Conservation (phyloP, 2,797 vertebrate species). For the Delichon dasypus region DNA sequence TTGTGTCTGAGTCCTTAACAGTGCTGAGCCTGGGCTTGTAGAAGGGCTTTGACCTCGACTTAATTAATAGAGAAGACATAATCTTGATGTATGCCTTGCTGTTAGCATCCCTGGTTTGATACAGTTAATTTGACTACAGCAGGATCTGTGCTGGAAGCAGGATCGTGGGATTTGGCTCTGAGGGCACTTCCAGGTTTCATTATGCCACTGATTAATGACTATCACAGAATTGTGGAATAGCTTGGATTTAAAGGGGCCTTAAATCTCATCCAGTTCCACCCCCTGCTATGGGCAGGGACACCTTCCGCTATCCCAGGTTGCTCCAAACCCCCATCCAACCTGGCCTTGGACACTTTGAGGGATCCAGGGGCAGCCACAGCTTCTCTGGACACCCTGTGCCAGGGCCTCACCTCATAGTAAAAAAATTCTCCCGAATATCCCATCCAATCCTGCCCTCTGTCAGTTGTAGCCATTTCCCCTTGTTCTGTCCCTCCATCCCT, state of each 20-base stretch:
- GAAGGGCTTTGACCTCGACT: not conserved
- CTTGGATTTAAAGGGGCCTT: not conserved
- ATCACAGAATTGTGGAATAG: not conserved
- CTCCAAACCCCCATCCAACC: accelerated
- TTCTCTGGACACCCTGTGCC: not conserved
- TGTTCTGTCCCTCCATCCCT: not conserved
- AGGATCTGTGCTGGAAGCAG: not conserved
- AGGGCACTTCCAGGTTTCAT: not conserved
- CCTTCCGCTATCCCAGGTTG: accelerated
- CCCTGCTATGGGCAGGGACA: not conserved
- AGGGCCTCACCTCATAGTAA: accelerated
- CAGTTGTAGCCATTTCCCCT: not conserved
- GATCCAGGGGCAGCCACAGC: not conserved
- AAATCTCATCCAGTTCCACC: not conserved
- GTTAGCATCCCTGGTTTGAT: not conserved
- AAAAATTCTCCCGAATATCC: not conserved
- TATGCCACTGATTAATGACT: not conserved
- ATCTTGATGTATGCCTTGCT: not conserved
- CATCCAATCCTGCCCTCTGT: not conserved
- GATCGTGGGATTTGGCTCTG: not conserved
- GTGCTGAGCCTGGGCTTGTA: not conserved
- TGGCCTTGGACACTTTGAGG: not conserved
- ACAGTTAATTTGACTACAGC: not conserved
- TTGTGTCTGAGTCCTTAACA: not conserved
- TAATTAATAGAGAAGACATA: not conserved